Evolutionary conservation across 2,888 invertebrate species (phyloP).

Genomic region (Cactoblastis cactorum): DNA sequence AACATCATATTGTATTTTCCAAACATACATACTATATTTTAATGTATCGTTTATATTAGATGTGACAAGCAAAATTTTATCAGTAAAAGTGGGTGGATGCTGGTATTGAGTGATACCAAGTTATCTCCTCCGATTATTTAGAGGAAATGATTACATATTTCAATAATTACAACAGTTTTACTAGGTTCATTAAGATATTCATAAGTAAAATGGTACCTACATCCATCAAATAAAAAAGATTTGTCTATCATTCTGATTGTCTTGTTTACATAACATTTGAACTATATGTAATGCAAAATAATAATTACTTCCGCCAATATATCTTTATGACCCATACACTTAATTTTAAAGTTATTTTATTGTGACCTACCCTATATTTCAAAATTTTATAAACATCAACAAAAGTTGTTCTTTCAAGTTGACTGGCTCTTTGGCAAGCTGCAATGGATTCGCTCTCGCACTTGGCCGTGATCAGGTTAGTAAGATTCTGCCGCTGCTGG

Average conservation of each 20-base stretch:
- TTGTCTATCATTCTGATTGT: no score
- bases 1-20: no score
- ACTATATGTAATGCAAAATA: no score
- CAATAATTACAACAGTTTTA: neutral
- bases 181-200: no score
- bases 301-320: neutral
- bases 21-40: no score
- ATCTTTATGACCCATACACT: neutral
- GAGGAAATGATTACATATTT: neutral
- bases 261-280: no score
- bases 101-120: constrained; percentile 18
- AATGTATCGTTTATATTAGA: no score
- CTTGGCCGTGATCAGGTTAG: constrained; percentile 85
- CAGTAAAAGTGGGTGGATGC: constrained; percentile 42
- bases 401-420: constrained; percentile 78
- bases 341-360: neutral
- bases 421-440: constrained; percentile 83
- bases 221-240: no score
- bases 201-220: no score
- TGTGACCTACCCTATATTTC: constrained; percentile 85
- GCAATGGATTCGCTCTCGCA: constrained; percentile 87
- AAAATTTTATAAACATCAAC: constrained; percentile 90
- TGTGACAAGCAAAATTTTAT: neutral
- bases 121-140: constrained; percentile 14
- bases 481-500: constrained; percentile 90